These are phyloP conservation scores for Rhabditoides inermis DNA, from an alignment of 2,888 invertebrate species.

Conservation along the genomic window DNA sequence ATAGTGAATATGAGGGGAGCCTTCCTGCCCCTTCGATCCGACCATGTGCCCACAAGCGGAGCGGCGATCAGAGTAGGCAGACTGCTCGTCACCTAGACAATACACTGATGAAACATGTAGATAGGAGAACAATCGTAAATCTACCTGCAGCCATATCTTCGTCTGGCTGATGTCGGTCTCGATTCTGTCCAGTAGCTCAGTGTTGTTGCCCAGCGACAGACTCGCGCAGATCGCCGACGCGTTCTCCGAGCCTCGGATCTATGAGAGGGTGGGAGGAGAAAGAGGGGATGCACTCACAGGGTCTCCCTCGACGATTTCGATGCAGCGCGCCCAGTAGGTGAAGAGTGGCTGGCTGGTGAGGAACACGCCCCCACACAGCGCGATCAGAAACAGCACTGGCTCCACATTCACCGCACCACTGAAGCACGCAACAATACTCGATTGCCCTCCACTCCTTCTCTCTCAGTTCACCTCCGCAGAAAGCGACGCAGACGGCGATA, in stretches of 20 bases:
- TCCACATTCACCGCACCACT: constrained; percentile 26
- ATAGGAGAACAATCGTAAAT: not conserved
- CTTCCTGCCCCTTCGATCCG: constrained; percentile 30
- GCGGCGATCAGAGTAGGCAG: constrained; percentile 30
- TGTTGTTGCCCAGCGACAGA: constrained; percentile 27
- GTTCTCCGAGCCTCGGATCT: too few species aligned
- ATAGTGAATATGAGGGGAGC: constrained; percentile 31
- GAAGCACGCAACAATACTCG: constrained; percentile 4
- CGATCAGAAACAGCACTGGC: constrained; percentile 21
- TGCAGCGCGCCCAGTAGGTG: constrained; percentile 38
- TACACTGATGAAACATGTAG: not conserved
- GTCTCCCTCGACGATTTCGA: constrained; percentile 19
- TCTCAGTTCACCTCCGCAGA: too few species aligned
- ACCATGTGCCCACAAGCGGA: constrained; percentile 41
- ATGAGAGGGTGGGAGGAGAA: too few species aligned
- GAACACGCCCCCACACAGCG: constrained; percentile 17
- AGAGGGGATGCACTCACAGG: too few species aligned
- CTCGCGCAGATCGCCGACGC: constrained; percentile 29
- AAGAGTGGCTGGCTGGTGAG: constrained; percentile 23
- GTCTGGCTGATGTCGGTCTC: constrained; percentile 40
- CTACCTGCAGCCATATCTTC: constrained; percentile 41
- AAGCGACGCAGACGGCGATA: too few species aligned
- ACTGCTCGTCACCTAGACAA: constrained; percentile 24
- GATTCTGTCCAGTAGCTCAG: constrained; percentile 33
- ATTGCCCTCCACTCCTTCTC: too few species aligned